Evolutionary conservation across 2,888 invertebrate species (phyloP).

Genomic region (Apantesis nais): DNA sequence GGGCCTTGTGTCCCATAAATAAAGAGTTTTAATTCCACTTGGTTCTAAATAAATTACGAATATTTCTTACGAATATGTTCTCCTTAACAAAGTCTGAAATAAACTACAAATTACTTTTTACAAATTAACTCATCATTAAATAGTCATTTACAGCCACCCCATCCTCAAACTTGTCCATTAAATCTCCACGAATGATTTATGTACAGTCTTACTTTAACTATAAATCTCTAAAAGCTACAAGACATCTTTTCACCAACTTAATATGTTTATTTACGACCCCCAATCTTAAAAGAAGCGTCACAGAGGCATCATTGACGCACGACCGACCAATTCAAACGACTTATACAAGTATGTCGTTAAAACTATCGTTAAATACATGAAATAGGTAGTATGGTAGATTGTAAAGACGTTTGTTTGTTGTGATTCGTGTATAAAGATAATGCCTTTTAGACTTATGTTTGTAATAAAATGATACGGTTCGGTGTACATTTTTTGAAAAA

Average conservation of each 20-base stretch:
- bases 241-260: constrained; percentile 27
- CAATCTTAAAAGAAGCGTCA: constrained; percentile 17
- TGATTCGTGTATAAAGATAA: constrained; percentile 6
- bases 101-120: background rate
- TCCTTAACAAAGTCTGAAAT: too few species aligned
- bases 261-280: constrained; percentile 32
- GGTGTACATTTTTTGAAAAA: background rate
- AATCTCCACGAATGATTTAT: constrained; percentile 3
- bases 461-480: constrained; percentile 6
- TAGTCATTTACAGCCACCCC: background rate
- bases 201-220: background rate
- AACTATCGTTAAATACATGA: constrained; percentile 12
- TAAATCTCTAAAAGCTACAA: background rate
- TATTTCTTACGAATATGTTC: too few species aligned
- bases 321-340: constrained; percentile 3
- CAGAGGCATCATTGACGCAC: constrained; percentile 6
- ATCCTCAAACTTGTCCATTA: background rate
- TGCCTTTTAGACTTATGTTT: background rate
- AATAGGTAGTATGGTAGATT: background rate
- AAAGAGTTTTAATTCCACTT: too few species aligned
- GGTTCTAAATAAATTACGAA: too few species aligned
- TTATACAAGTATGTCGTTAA: constrained; percentile 8
- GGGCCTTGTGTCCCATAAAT: too few species aligned
- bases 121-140: background rate
- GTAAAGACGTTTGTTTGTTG: constrained; percentile 9